phyloP scores from a whole-genome alignment of 2,113 vertebrate species.

The Thamnaconus septentrionalis region DNA sequence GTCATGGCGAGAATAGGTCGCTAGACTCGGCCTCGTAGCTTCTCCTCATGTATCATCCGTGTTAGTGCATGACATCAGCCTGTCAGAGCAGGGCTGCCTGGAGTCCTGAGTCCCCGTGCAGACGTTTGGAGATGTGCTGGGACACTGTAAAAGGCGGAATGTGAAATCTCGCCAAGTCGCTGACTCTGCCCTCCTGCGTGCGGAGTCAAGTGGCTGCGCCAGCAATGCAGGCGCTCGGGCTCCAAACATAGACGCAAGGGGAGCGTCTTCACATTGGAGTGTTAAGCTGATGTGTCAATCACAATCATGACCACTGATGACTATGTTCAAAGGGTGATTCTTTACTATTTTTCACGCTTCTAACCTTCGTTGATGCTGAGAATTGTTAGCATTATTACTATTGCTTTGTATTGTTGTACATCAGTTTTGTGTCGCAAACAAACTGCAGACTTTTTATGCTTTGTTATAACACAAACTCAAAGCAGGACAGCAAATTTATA shows the following conservation, averaged over 20 bases:
- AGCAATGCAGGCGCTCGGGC: conserved; percentile 41
- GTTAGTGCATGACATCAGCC: conserved; percentile 45
- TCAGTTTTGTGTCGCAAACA: too few species aligned
- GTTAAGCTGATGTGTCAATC: conserved; percentile 21
- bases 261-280: conserved; percentile 30
- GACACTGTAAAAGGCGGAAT: conserved; percentile 63
- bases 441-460: too few species aligned
- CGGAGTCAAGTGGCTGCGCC: conserved; percentile 52
- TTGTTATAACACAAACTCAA: too few species aligned
- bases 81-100: conserved; percentile 16
- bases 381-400: too few species aligned
- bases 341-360: too few species aligned
- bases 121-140: conserved; percentile 49
- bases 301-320: neutral
- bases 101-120: conserved; percentile 28
- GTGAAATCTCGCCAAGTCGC: conserved; percentile 67
- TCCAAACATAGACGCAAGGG: conserved; percentile 59
- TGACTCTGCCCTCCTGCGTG: conserved; percentile 46
- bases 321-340: too few species aligned
- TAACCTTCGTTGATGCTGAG: too few species aligned
- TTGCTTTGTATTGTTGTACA: too few species aligned
- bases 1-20: conserved; percentile 24
- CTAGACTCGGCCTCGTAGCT: conserved; percentile 9
- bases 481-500: too few species aligned
- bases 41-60: conserved; percentile 34